Percentiles rank a stretch among this genome's conserved stretches.
phyloP scores from a whole-genome alignment of 1,140 invertebrate genomes.

The Dreissena polymorpha region DNA sequence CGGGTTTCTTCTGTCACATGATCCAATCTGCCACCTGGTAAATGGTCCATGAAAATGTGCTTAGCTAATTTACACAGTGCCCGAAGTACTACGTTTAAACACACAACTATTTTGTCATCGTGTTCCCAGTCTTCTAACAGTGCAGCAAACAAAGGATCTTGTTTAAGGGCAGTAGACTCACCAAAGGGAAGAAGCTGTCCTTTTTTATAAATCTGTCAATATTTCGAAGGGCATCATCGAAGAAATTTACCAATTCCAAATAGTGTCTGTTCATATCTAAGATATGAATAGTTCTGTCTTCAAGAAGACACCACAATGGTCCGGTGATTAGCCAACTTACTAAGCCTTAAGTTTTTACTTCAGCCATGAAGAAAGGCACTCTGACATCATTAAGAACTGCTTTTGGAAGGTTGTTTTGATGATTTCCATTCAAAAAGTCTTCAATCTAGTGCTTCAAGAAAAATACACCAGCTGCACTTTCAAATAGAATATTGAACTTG shows the following conservation, averaged over 20 bases:
- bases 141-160: slow-evolving; percentile 13
- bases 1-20: slow-evolving; percentile 18
- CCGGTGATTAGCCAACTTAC: slow-evolving; percentile 5
- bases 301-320: slow-evolving; percentile 31
- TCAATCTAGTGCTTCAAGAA: slow-evolving; percentile 13
- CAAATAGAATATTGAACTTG: slow-evolving; percentile 37
- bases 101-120: slow-evolving; percentile 38
- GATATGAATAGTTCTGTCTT: slow-evolving; percentile 35
- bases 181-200: background rate
- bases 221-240: slow-evolving; percentile 5
- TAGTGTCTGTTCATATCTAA: slow-evolving; percentile 28
- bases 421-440: slow-evolving; percentile 11
- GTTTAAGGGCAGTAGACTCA: slow-evolving; percentile 14
- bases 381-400: slow-evolving; percentile 22
- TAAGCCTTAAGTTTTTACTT: slow-evolving; percentile 20
- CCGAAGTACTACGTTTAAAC: slow-evolving; percentile 28
- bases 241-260: slow-evolving; percentile 23
- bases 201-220: slow-evolving; percentile 11
- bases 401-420: slow-evolving; percentile 14
- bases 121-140: slow-evolving; percentile 28
- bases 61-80: slow-evolving; percentile 6
- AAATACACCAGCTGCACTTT: slow-evolving; percentile 10
- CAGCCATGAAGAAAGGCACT: slow-evolving; percentile 17
- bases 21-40: slow-evolving; percentile 43
- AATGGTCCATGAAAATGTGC: slow-evolving; percentile 27